phyloP scores from a whole-genome alignment of 2,797 vertebrate species.

The Chelon auratus region DNA sequence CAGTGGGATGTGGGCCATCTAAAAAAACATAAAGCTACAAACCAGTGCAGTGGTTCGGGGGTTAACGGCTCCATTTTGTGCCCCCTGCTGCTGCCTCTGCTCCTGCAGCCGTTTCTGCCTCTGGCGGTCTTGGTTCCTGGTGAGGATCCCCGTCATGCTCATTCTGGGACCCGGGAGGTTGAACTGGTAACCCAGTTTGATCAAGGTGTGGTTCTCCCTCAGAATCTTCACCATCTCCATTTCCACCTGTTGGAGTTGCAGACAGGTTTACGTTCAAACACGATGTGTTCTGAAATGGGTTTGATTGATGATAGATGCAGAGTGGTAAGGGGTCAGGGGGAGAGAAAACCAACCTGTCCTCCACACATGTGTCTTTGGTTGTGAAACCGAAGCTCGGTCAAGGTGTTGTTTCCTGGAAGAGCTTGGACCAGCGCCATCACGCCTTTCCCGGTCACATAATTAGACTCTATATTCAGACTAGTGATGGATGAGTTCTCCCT shows the following conservation, averaged over 20 bases:
- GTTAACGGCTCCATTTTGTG: conserved; percentile 72
- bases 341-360: conserved; percentile 69
- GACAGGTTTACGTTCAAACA: background rate
- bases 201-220: conserved; percentile 91
- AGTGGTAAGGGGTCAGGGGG: background rate
- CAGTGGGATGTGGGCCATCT: background rate
- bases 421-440: conserved; percentile 93
- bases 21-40: background rate
- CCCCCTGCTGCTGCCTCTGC: conserved; percentile 87
- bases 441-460: conserved; percentile 95
- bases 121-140: conserved; percentile 96
- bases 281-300: background rate
- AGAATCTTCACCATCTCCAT: conserved; percentile 98
- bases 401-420: conserved; percentile 86
- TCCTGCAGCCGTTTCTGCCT: conserved; percentile 94
- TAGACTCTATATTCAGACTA: conserved; percentile 95
- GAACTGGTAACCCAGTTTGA: conserved; percentile 97
- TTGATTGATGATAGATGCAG: background rate
- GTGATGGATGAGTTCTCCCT: conserved; percentile 89
- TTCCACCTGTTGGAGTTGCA: conserved; percentile 85
- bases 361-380: conserved; percentile 92
- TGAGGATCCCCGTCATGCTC: conserved; percentile 96
- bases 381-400: conserved; percentile 96
- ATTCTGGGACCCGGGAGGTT: conserved; percentile 96
- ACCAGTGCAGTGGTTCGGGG: conserved; percentile 87